Evolutionary conservation across 2,888 invertebrate genomes (phyloP).

Genomic region (Colletes collaris): DNA sequence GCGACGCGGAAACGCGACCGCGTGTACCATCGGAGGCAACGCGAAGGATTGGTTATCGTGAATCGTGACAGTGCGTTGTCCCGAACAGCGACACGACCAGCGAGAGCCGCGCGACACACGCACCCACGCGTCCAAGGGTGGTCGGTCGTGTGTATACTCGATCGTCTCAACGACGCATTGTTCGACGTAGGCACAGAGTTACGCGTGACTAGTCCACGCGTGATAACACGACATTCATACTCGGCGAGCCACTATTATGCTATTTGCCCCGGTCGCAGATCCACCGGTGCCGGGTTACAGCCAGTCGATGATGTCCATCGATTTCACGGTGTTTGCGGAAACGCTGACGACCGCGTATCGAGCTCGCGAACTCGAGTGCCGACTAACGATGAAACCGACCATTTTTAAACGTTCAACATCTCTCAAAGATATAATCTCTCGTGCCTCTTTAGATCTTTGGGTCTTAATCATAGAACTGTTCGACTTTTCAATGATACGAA

Average conservation of each 20-base stretch:
- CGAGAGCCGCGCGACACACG: constrained; percentile 22
- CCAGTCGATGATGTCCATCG: constrained; percentile 6
- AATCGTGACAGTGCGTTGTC: constrained; percentile 47
- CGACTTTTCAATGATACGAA: too few species aligned
- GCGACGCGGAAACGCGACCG: constrained; percentile 29
- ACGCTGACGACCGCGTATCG: neutral
- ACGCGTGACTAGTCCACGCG: constrained; percentile 33
- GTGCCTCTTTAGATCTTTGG: too few species aligned
- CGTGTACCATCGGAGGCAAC: constrained; percentile 43
- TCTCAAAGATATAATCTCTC: too few species aligned
- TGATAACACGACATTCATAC: constrained; percentile 53
- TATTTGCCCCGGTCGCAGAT: constrained; percentile 32
- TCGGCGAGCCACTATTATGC: constrained; percentile 48
- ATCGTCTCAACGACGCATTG: constrained; percentile 51
- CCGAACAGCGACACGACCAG: constrained; percentile 50
- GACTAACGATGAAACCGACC: too few species aligned
- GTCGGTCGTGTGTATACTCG: neutral
- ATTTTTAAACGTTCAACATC: too few species aligned
- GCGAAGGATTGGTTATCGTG: constrained; percentile 56
- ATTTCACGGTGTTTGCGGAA: constrained; percentile 17
- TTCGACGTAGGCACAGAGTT: constrained; percentile 32
- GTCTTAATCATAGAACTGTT: too few species aligned
- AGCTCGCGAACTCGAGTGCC: neutral
- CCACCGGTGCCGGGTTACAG: neutral
- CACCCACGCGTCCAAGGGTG: neutral